phyloP scores from a whole-genome alignment of 2,888 invertebrate species.

The Campoplex capitator region DNA sequence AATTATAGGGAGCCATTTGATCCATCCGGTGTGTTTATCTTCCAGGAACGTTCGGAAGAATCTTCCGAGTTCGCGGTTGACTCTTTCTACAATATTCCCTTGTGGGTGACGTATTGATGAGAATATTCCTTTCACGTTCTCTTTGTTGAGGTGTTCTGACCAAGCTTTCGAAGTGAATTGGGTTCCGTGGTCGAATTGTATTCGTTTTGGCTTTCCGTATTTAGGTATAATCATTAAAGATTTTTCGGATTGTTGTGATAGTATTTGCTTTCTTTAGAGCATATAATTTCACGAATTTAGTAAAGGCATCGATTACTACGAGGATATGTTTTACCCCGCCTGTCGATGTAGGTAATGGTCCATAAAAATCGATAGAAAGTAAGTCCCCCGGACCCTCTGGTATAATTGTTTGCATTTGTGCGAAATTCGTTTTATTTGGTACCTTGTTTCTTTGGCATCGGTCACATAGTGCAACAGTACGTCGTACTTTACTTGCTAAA shows the following conservation, averaged over 20 bases:
- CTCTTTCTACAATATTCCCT: constrained; percentile 13
- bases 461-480: too few relatives aligned
- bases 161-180: constrained; percentile 14
- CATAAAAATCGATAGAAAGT: too few relatives aligned
- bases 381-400: too few relatives aligned
- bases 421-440: too few relatives aligned
- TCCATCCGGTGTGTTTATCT: constrained; percentile 7
- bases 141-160: not conserved
- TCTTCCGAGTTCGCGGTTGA: constrained; percentile 5
- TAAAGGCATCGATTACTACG: not conserved
- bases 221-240: constrained; percentile 10
- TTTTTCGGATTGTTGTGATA: too few relatives aligned
- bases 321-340: too few relatives aligned
- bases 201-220: constrained; percentile 1
- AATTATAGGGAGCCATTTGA: not conserved
- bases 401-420: too few relatives aligned
- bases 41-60: constrained; percentile 22
- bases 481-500: too few relatives aligned
- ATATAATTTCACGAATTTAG: constrained; percentile 2
- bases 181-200: constrained; percentile 39
- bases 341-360: too few relatives aligned
- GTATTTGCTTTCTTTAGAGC: not conserved
- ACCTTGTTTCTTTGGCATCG: too few relatives aligned
- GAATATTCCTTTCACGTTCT: not conserved
- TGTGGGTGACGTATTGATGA: constrained; percentile 38